These are phyloP conservation scores for Argyrosomus japonicus DNA, from an alignment of 2,113 vertebrate species.

Conservation along the genomic window DNA sequence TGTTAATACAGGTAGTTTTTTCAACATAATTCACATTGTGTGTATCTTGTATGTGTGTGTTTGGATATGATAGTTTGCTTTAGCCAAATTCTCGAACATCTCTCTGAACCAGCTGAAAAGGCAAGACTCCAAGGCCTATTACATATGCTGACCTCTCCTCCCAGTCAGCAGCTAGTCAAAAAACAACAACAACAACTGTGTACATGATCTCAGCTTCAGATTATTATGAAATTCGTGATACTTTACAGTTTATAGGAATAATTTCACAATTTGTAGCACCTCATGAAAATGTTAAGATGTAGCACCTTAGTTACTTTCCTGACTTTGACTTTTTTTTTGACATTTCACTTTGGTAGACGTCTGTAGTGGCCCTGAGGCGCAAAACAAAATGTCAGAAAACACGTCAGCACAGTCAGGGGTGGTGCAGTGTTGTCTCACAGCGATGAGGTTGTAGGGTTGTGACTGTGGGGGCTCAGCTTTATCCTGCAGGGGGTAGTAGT, in stretches of 20 bases:
- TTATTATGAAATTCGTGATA: neutral
- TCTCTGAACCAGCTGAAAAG: no score
- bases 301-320: neutral
- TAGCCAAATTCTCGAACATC: neutral
- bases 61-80: neutral
- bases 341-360: neutral
- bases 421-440: neutral
- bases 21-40: no score
- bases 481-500: neutral
- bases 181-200: no score
- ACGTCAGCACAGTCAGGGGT: neutral
- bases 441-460: neutral
- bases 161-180: neutral
- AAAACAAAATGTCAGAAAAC: neutral
- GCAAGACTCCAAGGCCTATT: no score
- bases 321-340: neutral
- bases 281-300: neutral
- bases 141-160: no score
- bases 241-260: slow-evolving; percentile 18
- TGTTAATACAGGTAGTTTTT: no score
- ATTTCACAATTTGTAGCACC: neutral
- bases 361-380: neutral
- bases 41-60: no score
- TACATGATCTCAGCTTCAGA: neutral
- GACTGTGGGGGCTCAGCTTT: neutral